Percentiles rank a stretch among this genome's conserved stretches.
Conservation (phyloP, 2,797 vertebrate species). For the Sparus aurata region DNA sequence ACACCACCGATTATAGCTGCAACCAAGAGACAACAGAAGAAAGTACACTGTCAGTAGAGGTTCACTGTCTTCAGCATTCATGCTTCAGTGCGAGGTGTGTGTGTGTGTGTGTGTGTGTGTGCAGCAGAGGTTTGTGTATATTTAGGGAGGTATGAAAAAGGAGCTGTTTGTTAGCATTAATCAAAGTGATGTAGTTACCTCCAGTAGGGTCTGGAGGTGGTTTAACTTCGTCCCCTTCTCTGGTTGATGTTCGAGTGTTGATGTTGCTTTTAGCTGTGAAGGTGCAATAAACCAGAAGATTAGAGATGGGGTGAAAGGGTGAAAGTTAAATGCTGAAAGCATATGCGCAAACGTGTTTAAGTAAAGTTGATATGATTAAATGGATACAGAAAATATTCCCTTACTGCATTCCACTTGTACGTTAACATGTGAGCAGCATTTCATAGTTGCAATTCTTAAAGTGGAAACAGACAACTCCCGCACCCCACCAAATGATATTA, state of each 20-base stretch:
- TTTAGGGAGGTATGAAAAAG: background rate
- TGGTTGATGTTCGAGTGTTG: background rate
- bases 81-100: background rate
- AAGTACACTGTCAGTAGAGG: background rate
- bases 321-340: background rate
- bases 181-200: background rate
- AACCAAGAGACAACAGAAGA: constrained; percentile 5
- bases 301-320: background rate
- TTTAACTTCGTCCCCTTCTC: background rate
- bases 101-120: background rate
- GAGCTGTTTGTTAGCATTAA: background rate
- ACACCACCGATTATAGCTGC: background rate
- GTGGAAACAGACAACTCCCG: no score
- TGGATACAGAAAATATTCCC: no score
- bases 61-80: background rate
- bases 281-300: background rate
- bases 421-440: no score
- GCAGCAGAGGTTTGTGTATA: background rate
- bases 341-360: no score
- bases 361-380: no score
- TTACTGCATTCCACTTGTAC: no score
- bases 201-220: fast-evolving
- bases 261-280: background rate
- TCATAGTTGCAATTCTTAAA: no score
- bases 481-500: no score